Evolutionary conservation across 2,797 vertebrate species (phyloP), one percentile per base, ranked within the genome.

Genomic region (Diplodus puntazzo): DNA sequence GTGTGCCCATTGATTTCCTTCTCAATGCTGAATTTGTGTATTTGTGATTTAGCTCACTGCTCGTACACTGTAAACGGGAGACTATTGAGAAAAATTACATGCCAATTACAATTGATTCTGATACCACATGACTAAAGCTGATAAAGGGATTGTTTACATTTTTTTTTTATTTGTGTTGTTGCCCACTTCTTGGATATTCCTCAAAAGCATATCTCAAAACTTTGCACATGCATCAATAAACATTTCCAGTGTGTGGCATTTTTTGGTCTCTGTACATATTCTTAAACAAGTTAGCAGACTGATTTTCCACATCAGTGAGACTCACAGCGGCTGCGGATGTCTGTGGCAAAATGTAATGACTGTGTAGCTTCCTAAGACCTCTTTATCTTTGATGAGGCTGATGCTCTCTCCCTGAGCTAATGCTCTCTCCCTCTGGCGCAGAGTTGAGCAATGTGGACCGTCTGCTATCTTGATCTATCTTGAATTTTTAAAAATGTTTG

Each of bases 171-270:
- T 77, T 79, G 73, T 86, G 60, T 42, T 54, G 69, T 83, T 77
- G 60, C 71, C 69, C 78, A 85, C 62, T 73, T 59, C 65, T 75
- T 88, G 58, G 75, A 45, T 73, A 66, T 64, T 77, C 70, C 66
- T 84, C 54, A 27, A 52, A 84, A 63, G 66, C 70, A 81, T 66
- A 71, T 87, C 59, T 69, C 71, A 65, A 78, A 75, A 85, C 60
- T 65, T 78, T 80, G 82, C 87, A 87, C 78, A 82, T 73, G 50
- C 70, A 80, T 91, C 83, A 91, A 92, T 92, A 92, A 93, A 92
- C 73, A 82, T 85, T 87, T 90, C 82, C 66, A 62, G 79, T 85
- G 66, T 85, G 88, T 83, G 77, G 64, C 71, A 81, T 72, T 80
- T 70, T 80, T 82, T 73, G 73, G 75, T 85, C 53, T 87, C 55